A percentile compares a stretch with the other conserved stretches of the same genome.
phyloP scores from a whole-genome alignment of 1,140 invertebrate species.

The Calycopis cecrops region DNA sequence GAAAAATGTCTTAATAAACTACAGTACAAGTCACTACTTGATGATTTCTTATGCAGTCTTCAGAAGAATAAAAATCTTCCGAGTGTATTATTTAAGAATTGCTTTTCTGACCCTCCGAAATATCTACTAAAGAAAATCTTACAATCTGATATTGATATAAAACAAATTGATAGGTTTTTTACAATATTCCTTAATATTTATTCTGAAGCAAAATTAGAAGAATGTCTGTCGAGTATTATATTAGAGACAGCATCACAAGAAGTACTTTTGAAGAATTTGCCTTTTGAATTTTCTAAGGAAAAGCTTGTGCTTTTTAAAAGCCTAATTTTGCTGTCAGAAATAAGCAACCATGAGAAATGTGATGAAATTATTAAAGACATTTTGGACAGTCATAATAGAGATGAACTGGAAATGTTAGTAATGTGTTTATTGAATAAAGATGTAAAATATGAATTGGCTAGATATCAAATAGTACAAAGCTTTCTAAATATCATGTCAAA shows the following conservation, averaged over 20 bases:
- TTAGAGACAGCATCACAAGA: constrained; percentile 61
- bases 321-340: constrained; percentile 47
- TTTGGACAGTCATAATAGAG: constrained; percentile 36
- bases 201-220: constrained; percentile 55
- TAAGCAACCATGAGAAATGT: constrained; percentile 31
- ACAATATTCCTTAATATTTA: constrained; percentile 46
- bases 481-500: constrained; percentile 63
- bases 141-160: constrained; percentile 38
- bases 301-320: constrained; percentile 46
- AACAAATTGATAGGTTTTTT: constrained; percentile 39
- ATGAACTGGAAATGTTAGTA: constrained; percentile 41
- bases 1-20: constrained; percentile 65
- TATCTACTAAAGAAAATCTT: constrained; percentile 58
- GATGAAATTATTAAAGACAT: constrained; percentile 33
- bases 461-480: constrained; percentile 61
- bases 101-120: constrained; percentile 48
- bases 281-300: constrained; percentile 37
- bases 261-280: constrained; percentile 43
- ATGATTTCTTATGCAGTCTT: constrained; percentile 41
- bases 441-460: constrained; percentile 43
- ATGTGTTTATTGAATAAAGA: constrained; percentile 43
- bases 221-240: constrained; percentile 59
- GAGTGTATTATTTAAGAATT: constrained; percentile 39
- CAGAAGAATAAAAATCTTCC: constrained; percentile 30
- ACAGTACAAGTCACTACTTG: constrained; percentile 36